Percentiles rank a stretch among this genome's conserved stretches.
Conservation (phyloP, 1,140 invertebrate genomes). For the Hydropsyche tenuis region DNA sequence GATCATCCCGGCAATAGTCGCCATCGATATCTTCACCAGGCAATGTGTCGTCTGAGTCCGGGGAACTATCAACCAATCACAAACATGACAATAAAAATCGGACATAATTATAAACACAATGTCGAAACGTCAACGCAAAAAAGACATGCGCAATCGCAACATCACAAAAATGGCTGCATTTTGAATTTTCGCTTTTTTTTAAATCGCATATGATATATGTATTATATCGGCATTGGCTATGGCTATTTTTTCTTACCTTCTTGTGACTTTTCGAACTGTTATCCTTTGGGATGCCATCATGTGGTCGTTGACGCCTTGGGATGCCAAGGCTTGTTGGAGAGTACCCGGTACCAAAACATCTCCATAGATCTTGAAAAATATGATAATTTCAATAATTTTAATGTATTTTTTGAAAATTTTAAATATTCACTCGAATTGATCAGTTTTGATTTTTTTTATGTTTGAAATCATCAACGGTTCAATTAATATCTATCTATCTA, state of each 20-base stretch:
- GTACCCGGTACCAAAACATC: slow-evolving; percentile 67
- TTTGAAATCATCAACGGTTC: too few species aligned
- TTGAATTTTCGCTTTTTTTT: neutral
- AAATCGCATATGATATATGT: neutral
- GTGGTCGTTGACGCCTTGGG: slow-evolving; percentile 34
- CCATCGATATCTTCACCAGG: slow-evolving; percentile 79
- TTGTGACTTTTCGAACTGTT: slow-evolving; percentile 68
- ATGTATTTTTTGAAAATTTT: too few species aligned
- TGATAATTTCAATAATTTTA: neutral
- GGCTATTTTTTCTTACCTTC: slow-evolving; percentile 59
- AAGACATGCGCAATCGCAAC: too few species aligned
- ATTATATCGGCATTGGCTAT: neutral
- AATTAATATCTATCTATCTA: too few species aligned
- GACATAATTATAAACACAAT: too few species aligned
- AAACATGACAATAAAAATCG: neutral
- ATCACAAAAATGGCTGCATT: neutral
- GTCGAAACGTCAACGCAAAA: too few species aligned
- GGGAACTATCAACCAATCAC: slow-evolving; percentile 66
- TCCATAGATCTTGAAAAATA: slow-evolving; percentile 57
- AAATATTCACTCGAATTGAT: too few species aligned
- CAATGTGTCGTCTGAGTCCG: slow-evolving; percentile 83
- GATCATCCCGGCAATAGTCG: slow-evolving; percentile 79
- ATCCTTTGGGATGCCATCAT: slow-evolving; percentile 54
- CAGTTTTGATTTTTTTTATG: too few species aligned
- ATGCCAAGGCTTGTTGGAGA: slow-evolving; percentile 56